phyloP scores from a whole-genome alignment of 2,888 invertebrate genomes.

The Plutella xylostella region DNA sequence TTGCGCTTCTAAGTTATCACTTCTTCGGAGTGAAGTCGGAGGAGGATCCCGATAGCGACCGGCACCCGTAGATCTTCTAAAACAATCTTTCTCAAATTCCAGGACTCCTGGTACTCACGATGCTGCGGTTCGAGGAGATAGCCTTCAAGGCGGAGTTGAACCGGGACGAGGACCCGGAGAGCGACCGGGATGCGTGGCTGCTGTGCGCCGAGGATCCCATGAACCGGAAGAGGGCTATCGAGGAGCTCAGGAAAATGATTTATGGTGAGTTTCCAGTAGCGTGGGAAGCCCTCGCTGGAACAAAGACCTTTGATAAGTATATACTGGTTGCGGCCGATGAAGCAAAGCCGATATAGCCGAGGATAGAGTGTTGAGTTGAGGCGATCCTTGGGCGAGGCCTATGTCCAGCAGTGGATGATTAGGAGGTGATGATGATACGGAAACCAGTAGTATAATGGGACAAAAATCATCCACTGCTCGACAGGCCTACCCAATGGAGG shows the following conservation, averaged over 20 bases:
- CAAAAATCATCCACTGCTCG: too few relatives aligned
- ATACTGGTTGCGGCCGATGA: too few relatives aligned
- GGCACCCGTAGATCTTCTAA: background rate
- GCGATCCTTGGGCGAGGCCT: too few relatives aligned
- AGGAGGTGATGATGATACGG: too few relatives aligned
- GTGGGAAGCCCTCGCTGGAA: too few relatives aligned
- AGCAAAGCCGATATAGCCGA: too few relatives aligned
- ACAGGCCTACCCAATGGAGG: too few relatives aligned
- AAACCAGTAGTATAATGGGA: too few relatives aligned
- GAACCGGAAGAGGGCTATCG: slow-evolving; percentile 28
- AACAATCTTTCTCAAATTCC: background rate
- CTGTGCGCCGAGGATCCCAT: slow-evolving; percentile 42
- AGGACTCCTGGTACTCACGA: slow-evolving; percentile 17
- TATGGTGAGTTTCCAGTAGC: too few relatives aligned
- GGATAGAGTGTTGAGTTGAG: too few relatives aligned
- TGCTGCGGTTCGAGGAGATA: slow-evolving; percentile 44
- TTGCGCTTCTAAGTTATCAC: slow-evolving; percentile 47
- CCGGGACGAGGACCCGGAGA: slow-evolving; percentile 44
- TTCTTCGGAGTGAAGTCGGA: slow-evolving; percentile 48
- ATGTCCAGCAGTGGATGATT: too few relatives aligned
- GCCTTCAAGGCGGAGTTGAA: slow-evolving; percentile 50
- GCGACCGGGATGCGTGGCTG: slow-evolving; percentile 39
- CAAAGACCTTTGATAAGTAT: too few relatives aligned
- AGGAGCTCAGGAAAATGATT: slow-evolving; percentile 43
- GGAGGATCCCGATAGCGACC: slow-evolving; percentile 42